Evolutionary conservation across 2,888 invertebrate genomes (phyloP).

Genomic region (Ischnura elegans): DNA sequence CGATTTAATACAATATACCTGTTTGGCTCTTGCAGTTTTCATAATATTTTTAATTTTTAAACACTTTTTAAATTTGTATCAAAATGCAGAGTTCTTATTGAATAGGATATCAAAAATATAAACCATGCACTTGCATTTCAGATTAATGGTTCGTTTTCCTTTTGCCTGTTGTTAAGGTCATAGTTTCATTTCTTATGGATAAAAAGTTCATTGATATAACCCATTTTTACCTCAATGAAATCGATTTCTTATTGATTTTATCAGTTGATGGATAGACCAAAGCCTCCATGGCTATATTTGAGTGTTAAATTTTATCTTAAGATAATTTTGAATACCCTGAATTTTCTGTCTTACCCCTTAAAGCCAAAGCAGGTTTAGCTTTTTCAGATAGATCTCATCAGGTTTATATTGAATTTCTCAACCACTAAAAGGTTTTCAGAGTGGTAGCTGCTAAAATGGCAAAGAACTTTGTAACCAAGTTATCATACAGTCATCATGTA

Average conservation of each 20-base stretch:
- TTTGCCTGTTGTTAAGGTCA: background rate
- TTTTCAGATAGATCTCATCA: background rate
- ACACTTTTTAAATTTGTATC: background rate
- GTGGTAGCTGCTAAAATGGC: background rate
- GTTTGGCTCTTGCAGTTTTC: conserved; percentile 19
- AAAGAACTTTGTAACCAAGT: background rate
- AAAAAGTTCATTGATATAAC: background rate
- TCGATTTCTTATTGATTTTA: background rate
- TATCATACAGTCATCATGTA: background rate
- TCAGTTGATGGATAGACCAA: background rate
- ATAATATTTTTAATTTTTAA: background rate
- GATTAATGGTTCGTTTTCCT: background rate
- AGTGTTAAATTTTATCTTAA: background rate
- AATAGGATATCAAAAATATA: background rate
- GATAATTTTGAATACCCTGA: background rate
- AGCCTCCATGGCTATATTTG: background rate
- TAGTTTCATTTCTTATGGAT: background rate
- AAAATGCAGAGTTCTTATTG: background rate
- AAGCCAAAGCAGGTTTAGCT: background rate
- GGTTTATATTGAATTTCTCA: background rate
- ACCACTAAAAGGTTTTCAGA: background rate
- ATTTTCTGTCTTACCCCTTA: background rate
- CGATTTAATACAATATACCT: background rate
- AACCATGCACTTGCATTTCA: background rate
- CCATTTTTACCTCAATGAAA: background rate